phyloP scores from a whole-genome alignment of 2,113 vertebrate species.

The Peromyscus maniculatus region DNA sequence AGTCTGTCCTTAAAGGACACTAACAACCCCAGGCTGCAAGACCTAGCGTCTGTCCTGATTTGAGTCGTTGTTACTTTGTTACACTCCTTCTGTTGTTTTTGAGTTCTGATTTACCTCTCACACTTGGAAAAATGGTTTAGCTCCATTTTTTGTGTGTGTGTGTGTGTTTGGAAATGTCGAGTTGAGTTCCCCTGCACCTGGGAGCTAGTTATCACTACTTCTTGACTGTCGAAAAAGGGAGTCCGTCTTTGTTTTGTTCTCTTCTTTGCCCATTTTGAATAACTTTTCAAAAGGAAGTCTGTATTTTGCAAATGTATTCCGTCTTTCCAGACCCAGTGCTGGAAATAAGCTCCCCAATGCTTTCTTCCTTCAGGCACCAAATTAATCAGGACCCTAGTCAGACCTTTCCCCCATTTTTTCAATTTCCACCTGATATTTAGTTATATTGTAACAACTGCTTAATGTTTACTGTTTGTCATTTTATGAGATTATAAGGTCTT shows the following conservation, averaged over 20 bases:
- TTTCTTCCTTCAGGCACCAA: background rate
- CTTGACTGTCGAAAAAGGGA: background rate
- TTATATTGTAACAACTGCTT: conserved; percentile 26
- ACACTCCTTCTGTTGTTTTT: conserved; percentile 26
- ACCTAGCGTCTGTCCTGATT: background rate
- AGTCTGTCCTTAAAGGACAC: background rate
- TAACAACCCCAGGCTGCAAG: background rate
- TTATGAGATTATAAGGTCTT: conserved; percentile 54
- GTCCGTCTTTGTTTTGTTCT: conserved; percentile 10
- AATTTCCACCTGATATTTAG: conserved; percentile 30
- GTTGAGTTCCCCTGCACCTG: background rate
- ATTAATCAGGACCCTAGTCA: background rate
- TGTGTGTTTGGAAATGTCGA: conserved; percentile 12
- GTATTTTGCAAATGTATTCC: background rate
- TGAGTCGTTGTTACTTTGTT: background rate
- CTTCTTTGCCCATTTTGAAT: conserved; percentile 10
- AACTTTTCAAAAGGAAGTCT: background rate
- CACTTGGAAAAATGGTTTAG: conserved; percentile 13
- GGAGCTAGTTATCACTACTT: background rate
- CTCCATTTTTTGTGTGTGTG: background rate
- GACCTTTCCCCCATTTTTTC: background rate
- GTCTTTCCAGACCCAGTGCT: background rate
- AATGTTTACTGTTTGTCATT: conserved; percentile 37
- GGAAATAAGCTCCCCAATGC: background rate
- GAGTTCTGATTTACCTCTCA: background rate